Base-by-base conservation (phyloP, 2,113 vertebrate species). In the Pachypanchax playfairii region DNA sequence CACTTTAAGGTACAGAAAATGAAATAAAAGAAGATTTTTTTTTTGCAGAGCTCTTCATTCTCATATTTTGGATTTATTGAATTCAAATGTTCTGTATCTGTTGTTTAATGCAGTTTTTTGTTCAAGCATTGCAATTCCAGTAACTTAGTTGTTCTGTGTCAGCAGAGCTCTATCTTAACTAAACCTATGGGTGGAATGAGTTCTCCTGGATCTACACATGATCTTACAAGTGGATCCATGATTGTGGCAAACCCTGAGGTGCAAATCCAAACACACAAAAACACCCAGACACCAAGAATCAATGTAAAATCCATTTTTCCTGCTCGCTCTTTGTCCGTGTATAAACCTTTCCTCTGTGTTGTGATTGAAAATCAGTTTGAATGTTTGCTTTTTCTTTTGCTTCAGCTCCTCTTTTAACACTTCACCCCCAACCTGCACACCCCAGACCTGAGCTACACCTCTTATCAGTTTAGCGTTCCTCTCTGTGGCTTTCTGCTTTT, bases 1-100 rank as follows among this genome's bases (percentile, higher is more conserved):
- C 70, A 90, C 73, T 91, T 96, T 74, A 94, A 91, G 93, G 94
- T 91, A 85, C 2, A 57, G 24, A 43, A 60, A 62, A 6, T 11
- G 4, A 9, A 50, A 25, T 2, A 35, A 31, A 6, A 31, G n/a
- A 33, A 5, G 21, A 17, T n/a, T 12, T 11, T 44, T 6, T 50
- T 14, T 20, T 25, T 61, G 6, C 0, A 26, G 4, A 35, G 2
- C 14, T 28, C 0, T 54, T 18, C 0, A 6, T 20, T 50, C 51
- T 49, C 11, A 35, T 6, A 10, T 51, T 49, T 62, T 73, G n/a
- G 17, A 41, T 41, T 18, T 18, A 39, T n/a, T 33, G 33, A 12
- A 11, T 41, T n/a, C 17, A n/a, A 4, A n/a, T 41, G 5, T 41
- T 4, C 18, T 1, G 1, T 41, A 5, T 41, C 6, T 7, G 4